Percentiles rank a stretch among this genome's conserved stretches.
phyloP scores from a whole-genome alignment of 2,888 invertebrate species.

The Lottia scabra region DNA sequence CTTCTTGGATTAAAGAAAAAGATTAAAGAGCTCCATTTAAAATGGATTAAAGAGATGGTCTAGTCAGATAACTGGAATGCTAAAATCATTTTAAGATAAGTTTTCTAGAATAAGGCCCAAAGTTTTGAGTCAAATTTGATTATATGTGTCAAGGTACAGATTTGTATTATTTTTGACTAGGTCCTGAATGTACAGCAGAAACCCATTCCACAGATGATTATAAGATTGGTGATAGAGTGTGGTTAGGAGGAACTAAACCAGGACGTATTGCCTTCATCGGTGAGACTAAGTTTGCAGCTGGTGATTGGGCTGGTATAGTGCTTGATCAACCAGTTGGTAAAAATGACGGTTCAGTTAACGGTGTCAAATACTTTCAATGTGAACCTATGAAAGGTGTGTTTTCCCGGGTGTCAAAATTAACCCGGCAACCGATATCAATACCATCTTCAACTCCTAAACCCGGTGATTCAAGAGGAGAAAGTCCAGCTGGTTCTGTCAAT shows the following conservation, averaged over 20 bases:
- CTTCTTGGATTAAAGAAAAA: too few relatives aligned
- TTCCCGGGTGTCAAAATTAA: slow-evolving; percentile 79
- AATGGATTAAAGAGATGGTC: too few relatives aligned
- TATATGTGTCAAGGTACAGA: too few relatives aligned
- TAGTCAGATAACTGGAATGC: too few relatives aligned
- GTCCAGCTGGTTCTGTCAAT: slow-evolving; percentile 22
- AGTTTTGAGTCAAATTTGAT: too few relatives aligned
- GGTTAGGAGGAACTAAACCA: slow-evolving; percentile 72
- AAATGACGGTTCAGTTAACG: slow-evolving; percentile 69
- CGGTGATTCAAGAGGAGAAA: slow-evolving; percentile 10
- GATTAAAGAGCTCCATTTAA: too few relatives aligned
- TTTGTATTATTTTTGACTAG: slow-evolving; percentile 31
- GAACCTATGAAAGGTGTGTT: slow-evolving; percentile 68
- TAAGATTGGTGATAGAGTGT: slow-evolving; percentile 94
- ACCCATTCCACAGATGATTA: slow-evolving; percentile 81
- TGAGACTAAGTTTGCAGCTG: slow-evolving; percentile 68
- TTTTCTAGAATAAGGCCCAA: too few relatives aligned
- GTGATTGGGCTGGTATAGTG: slow-evolving; percentile 69
- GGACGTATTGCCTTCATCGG: slow-evolving; percentile 68
- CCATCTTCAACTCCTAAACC: slow-evolving; percentile 19
- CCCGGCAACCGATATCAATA: slow-evolving; percentile 51
- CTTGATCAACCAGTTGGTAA: slow-evolving; percentile 68
- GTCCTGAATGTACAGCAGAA: slow-evolving; percentile 43
- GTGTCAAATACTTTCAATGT: slow-evolving; percentile 68
- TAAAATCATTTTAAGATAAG: too few relatives aligned